Base-by-base conservation (phyloP, 2,888 invertebrate genomes). In the Frankliniella intonsa region DNA sequence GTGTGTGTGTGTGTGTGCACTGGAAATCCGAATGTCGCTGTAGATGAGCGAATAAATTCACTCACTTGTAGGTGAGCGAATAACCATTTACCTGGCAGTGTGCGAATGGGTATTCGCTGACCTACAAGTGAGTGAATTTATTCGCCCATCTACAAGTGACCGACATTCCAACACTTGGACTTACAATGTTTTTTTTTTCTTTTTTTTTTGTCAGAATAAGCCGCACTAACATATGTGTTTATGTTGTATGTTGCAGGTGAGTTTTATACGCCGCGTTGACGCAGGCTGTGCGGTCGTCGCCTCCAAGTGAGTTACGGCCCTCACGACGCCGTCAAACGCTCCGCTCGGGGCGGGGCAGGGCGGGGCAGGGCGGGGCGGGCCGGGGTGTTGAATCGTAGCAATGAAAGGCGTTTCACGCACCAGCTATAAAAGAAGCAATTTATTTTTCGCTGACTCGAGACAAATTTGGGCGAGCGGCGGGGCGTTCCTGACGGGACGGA, bases 241-340 rank as follows among this genome's bases (percentile, higher is more conserved):
- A 38, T 5, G 38, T 69, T 69, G 69, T n/a, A n/a, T 69, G n/a
- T 69, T 22, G 69, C 69, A 69, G 69, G 69, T 69, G 69, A 69
- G 69, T 69, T 19, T 22, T 19, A 69, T 19, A 55, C 55, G 19
- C 17, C 55, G 55, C 19, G 69, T 69, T 19, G 7, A 19, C 69
- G 3, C 14, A 14, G 19, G 14, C 55, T 19, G 14, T 55, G 14
- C 55, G 19, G 55, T 14, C 10, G 55, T 14, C 10, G 55, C 55
- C 0, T 19, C 55, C 55, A 5, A 5, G 55, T 55, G 55, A 55
- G 55, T 55, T 38, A 38, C 38, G 38, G 3, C 38, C 38, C 38
- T 38, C 38, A 38, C 38, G 38, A 38, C 38, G 38, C 38, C 38
- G 38, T 38, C 38, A 38, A 38, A 38, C 38, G 38, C 38, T 2